A percentile compares a stretch with the other conserved stretches of the same genome.
Conservation (phyloP, 1,140 invertebrate genomes). For the Trachymyrmex septentrionalis region DNA sequence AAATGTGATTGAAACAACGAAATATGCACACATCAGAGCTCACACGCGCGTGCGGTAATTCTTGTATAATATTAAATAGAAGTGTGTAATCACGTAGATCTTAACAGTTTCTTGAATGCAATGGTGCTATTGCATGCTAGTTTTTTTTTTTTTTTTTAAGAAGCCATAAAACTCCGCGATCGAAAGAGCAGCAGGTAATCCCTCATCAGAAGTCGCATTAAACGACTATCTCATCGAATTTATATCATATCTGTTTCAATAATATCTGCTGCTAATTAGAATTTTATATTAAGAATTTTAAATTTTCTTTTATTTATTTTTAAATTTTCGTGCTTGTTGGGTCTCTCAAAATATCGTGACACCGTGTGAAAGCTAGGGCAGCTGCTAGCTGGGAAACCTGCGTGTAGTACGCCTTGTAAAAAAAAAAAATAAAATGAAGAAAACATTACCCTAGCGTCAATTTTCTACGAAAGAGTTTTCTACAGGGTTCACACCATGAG, state of each 20-base stretch:
- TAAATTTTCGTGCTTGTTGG: neutral
- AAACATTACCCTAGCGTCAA: constrained; percentile 84
- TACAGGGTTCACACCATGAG: constrained; percentile 75
- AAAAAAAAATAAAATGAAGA: constrained; percentile 71
- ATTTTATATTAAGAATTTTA: neutral
- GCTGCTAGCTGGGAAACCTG: constrained; percentile 75
- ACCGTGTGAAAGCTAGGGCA: constrained; percentile 77
- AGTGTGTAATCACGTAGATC: constrained; percentile 10
- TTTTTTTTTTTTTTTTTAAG: constrained; percentile 1
- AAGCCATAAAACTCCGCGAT: neutral
- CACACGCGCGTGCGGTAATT: constrained; percentile 4
- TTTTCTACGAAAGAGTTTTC: constrained; percentile 83
- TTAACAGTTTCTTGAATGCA: constrained; percentile 7
- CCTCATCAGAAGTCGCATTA: neutral
- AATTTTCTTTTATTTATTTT: no score
- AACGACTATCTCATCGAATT: neutral
- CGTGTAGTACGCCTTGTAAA: constrained; percentile 82
- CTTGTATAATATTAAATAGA: constrained; percentile 33
- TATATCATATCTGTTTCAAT: neutral
- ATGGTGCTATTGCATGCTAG: neutral
- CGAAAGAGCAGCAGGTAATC: neutral
- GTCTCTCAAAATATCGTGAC: constrained; percentile 60
- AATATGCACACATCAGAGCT: constrained; percentile 43
- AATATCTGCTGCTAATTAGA: neutral
- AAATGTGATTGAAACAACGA: constrained; percentile 63